These are phyloP conservation scores for Bombyx huttoni DNA, from an alignment of 2,888 invertebrate genomes.

Conservation along the genomic window DNA sequence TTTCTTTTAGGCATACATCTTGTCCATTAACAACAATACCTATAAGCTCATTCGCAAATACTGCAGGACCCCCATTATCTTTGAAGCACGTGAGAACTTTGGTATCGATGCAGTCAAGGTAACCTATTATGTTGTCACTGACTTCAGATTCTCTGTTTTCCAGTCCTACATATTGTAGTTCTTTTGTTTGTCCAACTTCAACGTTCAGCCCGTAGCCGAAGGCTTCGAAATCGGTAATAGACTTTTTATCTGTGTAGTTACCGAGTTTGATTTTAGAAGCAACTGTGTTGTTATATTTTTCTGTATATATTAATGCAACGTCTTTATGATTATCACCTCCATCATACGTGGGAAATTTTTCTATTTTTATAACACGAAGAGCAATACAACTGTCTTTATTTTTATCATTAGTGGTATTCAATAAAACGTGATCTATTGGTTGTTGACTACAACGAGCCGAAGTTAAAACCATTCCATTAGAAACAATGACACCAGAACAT, in stretches of 20 bases:
- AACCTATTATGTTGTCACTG: slow-evolving; percentile 22
- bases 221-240: slow-evolving; percentile 35
- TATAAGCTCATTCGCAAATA: slow-evolving; percentile 43
- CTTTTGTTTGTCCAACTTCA: slow-evolving; percentile 33
- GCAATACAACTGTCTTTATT: slow-evolving; percentile 29
- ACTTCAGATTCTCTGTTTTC: slow-evolving; percentile 27
- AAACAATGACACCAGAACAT: slow-evolving; percentile 47
- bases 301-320: slow-evolving; percentile 47
- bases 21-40: slow-evolving; percentile 45
- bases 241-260: slow-evolving; percentile 31
- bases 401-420: slow-evolving; percentile 43
- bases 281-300: slow-evolving; percentile 39
- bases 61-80: slow-evolving; percentile 49
- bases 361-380: slow-evolving; percentile 39
- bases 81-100: slow-evolving; percentile 51
- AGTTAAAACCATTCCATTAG: slow-evolving; percentile 50
- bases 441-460: slow-evolving; percentile 37
- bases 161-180: slow-evolving; percentile 47
- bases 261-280: slow-evolving; percentile 43
- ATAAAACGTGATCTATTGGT: slow-evolving; percentile 36
- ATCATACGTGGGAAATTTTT: slow-evolving; percentile 44
- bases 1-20: slow-evolving; percentile 41
- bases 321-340: slow-evolving; percentile 32
- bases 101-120: slow-evolving; percentile 53
- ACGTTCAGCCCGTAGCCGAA: slow-evolving; percentile 55